Evolutionary conservation across 2,797 vertebrate species (phyloP).

Genomic region (Platyrinchus mystaceus): DNA sequence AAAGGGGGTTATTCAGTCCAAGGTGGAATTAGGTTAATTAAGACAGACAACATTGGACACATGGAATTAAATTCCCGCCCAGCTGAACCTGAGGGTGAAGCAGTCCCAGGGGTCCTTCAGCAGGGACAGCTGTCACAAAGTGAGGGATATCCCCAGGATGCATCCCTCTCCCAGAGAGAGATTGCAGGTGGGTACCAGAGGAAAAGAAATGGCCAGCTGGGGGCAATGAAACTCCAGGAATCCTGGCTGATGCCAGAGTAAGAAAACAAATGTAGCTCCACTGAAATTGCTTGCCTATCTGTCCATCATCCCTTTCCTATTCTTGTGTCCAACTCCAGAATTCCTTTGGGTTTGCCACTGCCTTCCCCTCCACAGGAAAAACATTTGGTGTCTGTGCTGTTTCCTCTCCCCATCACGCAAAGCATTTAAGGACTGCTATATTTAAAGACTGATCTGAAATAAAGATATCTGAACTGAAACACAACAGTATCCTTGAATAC

Average conservation of each 20-base stretch:
- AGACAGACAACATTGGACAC: not conserved
- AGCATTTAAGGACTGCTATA: not conserved
- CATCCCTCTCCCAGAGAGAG: not conserved
- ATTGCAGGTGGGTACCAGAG: not conserved
- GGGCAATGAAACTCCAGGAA: slow-evolving; percentile 55
- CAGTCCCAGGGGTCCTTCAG: not conserved
- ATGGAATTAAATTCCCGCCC: not conserved
- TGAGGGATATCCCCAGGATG: not conserved
- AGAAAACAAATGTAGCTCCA: not conserved
- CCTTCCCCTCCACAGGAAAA: not conserved
- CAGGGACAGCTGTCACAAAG: not conserved
- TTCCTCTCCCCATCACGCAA: not conserved
- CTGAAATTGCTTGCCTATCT: not conserved
- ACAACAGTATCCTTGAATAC: not conserved
- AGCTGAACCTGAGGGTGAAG: not conserved
- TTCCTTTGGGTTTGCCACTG: not conserved
- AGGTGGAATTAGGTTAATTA: slow-evolving; percentile 17
- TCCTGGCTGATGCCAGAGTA: not conserved
- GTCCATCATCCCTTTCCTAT: not conserved
- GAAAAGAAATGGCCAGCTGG: slow-evolving; percentile 26
- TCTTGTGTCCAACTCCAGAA: not conserved
- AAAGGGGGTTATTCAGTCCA: not conserved
- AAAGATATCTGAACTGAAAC: not conserved
- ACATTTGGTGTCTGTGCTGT: not conserved
- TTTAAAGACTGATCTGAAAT: not conserved